Evolutionary conservation across 2,888 invertebrate genomes (phyloP).

Genomic region (Nycteola revayana): DNA sequence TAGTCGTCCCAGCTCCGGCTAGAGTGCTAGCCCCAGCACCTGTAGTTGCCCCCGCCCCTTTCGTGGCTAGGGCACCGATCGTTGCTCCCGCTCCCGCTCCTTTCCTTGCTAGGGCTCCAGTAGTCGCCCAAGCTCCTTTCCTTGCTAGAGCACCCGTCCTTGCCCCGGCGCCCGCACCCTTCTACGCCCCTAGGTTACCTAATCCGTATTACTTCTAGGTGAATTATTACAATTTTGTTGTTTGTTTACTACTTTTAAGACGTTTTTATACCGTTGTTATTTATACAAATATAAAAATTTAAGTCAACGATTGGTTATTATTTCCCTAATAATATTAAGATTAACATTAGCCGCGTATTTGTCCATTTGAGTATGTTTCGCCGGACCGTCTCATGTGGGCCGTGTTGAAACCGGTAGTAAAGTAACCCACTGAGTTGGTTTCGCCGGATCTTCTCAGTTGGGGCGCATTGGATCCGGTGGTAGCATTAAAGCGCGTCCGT

Average conservation of each 20-base stretch:
- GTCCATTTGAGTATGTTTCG: too few relatives aligned
- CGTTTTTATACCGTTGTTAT: constrained; percentile 64
- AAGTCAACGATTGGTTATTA: too few relatives aligned
- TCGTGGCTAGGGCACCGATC: constrained; percentile 34
- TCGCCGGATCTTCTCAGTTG: too few relatives aligned
- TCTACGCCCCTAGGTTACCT: constrained; percentile 57
- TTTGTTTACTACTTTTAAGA: constrained; percentile 55
- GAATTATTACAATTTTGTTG: constrained; percentile 76
- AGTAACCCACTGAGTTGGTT: too few relatives aligned
- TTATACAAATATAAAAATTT: constrained; percentile 51
- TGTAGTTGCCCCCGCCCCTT: constrained; percentile 43
- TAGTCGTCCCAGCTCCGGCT: constrained; percentile 49
- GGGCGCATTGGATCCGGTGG: too few relatives aligned
- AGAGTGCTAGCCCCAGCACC: constrained; percentile 49
- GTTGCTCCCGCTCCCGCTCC: constrained; percentile 37
- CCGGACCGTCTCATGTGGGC: too few relatives aligned
- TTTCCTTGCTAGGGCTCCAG: too few relatives aligned
- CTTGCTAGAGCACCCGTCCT: constrained; percentile 34
- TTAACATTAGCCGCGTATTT: too few relatives aligned
- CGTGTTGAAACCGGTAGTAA: too few relatives aligned
- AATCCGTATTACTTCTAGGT: constrained; percentile 69
- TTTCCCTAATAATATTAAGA: too few relatives aligned
- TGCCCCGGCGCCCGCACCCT: constrained; percentile 34
- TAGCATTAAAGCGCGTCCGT: too few relatives aligned
- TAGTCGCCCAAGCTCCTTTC: constrained; percentile 28